These are phyloP conservation scores for Nomada hirtipes DNA, from an alignment of 2,888 invertebrate species.

Conservation along the genomic window DNA sequence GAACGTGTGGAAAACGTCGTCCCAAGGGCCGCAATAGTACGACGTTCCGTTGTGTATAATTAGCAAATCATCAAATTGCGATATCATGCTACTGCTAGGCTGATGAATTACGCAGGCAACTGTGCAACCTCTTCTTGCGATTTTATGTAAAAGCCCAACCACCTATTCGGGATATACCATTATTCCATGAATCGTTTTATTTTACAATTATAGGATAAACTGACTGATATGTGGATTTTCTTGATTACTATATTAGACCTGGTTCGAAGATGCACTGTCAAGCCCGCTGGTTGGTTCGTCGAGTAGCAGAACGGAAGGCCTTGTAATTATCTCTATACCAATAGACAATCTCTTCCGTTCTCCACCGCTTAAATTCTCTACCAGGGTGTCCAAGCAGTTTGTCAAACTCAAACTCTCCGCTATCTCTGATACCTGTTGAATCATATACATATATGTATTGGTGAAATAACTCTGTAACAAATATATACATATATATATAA, in stretches of 20 bases:
- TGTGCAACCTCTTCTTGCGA: slow-evolving; percentile 88
- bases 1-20: slow-evolving; percentile 87
- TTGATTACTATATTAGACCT: slow-evolving; percentile 73
- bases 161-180: slow-evolving; percentile 80
- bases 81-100: slow-evolving; percentile 91
- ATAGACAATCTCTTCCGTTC: slow-evolving; percentile 87
- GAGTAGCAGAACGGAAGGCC: slow-evolving; percentile 87
- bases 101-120: slow-evolving; percentile 93
- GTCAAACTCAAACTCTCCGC: slow-evolving; percentile 85
- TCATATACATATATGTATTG: neutral
- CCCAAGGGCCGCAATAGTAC: slow-evolving; percentile 88
- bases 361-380: slow-evolving; percentile 86
- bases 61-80: slow-evolving; percentile 90
- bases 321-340: slow-evolving; percentile 87
- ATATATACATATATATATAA: neutral
- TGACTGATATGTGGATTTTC: neutral
- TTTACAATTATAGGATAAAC: neutral
- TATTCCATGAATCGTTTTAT: neutral
- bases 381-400: slow-evolving; percentile 85
- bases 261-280: slow-evolving; percentile 89
- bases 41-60: slow-evolving; percentile 89
- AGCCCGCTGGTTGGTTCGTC: slow-evolving; percentile 88
- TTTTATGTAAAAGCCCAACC: slow-evolving; percentile 86
- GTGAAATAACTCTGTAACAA: too few relatives aligned
- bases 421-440: slow-evolving; percentile 85